Evolutionary conservation across 1,140 invertebrate species (phyloP).

Genomic region (Antheraea mylitta): DNA sequence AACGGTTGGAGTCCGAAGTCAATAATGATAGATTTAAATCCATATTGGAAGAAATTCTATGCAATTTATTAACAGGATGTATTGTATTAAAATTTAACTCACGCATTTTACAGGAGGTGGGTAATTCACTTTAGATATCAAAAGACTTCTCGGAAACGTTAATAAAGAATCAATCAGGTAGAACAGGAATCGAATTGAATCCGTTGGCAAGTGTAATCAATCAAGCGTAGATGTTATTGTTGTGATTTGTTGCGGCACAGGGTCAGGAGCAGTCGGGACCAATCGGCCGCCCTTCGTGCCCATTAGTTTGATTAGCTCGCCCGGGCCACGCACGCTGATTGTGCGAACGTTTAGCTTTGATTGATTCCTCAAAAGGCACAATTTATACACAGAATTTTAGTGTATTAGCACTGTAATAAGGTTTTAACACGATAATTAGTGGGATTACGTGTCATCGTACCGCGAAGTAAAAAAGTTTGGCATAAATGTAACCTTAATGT

Average conservation of each 20-base stretch:
- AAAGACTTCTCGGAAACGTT: conserved; percentile 9
- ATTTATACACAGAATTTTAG: background rate
- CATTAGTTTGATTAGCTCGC: conserved; percentile 74
- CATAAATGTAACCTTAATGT: too few species aligned
- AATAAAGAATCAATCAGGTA: conserved; percentile 42
- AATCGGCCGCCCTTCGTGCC: conserved; percentile 45
- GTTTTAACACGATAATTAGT: background rate
- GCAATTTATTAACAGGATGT: too few species aligned
- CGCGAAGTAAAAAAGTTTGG: too few species aligned
- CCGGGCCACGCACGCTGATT: conserved; percentile 65
- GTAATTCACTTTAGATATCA: conserved; percentile 2
- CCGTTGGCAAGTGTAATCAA: conserved; percentile 49
- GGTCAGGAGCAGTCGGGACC: conserved; percentile 20
- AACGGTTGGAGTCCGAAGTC: too few species aligned
- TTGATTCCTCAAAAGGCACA: conserved; percentile 51
- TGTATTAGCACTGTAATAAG: background rate
- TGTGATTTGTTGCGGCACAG: conserved; percentile 63
- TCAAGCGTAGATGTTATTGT: conserved; percentile 66
- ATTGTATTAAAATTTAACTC: too few species aligned
- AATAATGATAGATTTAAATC: too few species aligned
- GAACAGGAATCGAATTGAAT: conserved; percentile 44
- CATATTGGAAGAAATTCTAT: too few species aligned
- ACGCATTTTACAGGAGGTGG: background rate
- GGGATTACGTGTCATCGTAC: too few species aligned
- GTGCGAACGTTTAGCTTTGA: conserved; percentile 62